Percentiles rank a stretch among this genome's conserved stretches.
phyloP scores from a whole-genome alignment of 2,888 invertebrate species.

The Chrysolina oricalcia region DNA sequence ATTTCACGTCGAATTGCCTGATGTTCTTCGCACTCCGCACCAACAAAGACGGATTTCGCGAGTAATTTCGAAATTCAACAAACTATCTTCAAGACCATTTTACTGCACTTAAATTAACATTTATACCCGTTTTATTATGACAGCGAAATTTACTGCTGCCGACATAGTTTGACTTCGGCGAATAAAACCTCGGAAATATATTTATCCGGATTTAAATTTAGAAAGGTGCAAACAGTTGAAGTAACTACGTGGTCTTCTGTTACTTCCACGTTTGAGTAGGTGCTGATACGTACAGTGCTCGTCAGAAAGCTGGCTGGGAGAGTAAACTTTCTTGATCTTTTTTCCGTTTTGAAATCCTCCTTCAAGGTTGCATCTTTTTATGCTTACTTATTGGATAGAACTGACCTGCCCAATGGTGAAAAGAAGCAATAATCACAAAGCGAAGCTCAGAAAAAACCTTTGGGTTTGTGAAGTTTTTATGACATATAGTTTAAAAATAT shows the following conservation, averaged over 20 bases:
- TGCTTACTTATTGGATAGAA: too few relatives aligned
- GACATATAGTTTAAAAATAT: too few relatives aligned
- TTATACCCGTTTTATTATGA: slow-evolving; percentile 32
- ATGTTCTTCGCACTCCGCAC: slow-evolving; percentile 14
- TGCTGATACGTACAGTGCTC: background rate
- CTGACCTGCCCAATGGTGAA: too few relatives aligned
- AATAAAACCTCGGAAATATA: slow-evolving; percentile 34
- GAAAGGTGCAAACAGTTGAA: slow-evolving; percentile 30
- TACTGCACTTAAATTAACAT: slow-evolving; percentile 34
- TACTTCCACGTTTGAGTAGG: background rate
- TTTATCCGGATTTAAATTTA: slow-evolving; percentile 36
- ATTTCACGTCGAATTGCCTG: slow-evolving; percentile 2
- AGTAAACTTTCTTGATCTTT: background rate
- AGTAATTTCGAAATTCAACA: slow-evolving; percentile 24
- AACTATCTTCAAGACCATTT: slow-evolving; percentile 33
- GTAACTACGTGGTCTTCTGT: background rate
- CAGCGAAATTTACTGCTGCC: slow-evolving; percentile 28
- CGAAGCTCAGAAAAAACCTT: too few relatives aligned
- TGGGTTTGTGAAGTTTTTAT: too few relatives aligned
- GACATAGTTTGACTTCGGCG: slow-evolving; percentile 26
- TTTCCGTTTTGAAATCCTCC: background rate
- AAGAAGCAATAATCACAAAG: too few relatives aligned
- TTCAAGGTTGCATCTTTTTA: too few relatives aligned
- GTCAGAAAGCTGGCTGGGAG: background rate
- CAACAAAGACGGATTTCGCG: slow-evolving; percentile 34